Evolutionary conservation across 2,113 vertebrate species (phyloP).

Genomic region (Zapus hudsonius): DNA sequence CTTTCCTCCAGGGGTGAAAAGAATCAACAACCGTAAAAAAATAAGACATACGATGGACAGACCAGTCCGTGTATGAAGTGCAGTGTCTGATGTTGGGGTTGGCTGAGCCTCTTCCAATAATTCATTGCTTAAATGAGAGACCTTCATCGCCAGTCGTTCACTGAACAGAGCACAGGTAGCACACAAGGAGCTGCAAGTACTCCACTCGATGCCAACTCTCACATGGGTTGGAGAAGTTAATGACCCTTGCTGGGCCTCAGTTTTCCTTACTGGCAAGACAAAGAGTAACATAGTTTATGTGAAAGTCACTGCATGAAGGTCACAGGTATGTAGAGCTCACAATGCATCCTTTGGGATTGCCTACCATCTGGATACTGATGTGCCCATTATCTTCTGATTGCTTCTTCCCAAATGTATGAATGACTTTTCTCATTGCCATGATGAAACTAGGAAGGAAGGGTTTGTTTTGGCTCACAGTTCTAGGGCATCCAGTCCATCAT

Average conservation of each 20-base stretch:
- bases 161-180: background rate
- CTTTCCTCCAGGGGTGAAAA: conserved; percentile 60
- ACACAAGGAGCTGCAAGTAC: background rate
- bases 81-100: background rate
- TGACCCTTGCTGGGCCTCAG: background rate
- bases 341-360: background rate
- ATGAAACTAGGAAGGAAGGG: background rate
- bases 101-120: conserved; percentile 11
- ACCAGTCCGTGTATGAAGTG: conserved; percentile 21
- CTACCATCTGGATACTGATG: background rate
- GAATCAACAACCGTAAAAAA: conserved; percentile 36
- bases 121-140: conserved; percentile 10
- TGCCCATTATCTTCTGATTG: background rate
- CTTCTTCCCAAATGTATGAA: background rate
- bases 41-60: background rate
- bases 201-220: background rate
- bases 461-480: background rate
- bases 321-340: background rate
- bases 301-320: background rate
- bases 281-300: background rate
- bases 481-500: no score
- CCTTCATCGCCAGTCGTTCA: background rate
- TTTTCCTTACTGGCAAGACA: background rate
- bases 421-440: no score
- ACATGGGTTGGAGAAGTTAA: background rate